A percentile compares a stretch with the other conserved stretches of the same genome.
phyloP scores from a whole-genome alignment of 1,140 invertebrate species.

The Phenacoccus solenopsis region DNA sequence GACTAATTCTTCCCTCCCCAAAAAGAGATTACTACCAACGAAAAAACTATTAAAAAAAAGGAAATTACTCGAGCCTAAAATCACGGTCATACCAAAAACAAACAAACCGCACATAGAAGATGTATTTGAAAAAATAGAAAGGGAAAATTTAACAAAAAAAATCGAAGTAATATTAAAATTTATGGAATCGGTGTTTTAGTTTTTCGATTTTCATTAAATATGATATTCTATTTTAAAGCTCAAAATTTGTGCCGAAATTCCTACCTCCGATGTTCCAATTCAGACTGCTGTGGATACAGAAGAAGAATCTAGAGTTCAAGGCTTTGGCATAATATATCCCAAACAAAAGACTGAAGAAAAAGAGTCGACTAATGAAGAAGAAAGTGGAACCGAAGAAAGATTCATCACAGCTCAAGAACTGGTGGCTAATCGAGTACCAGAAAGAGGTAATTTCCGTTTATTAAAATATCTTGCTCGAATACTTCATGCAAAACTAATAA shows the following conservation, averaged over 20 bases:
- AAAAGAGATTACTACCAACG: too few species aligned
- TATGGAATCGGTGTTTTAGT: too few species aligned
- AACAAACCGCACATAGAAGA: constrained; percentile 6
- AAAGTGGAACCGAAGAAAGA: constrained; percentile 25
- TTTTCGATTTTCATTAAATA: too few species aligned
- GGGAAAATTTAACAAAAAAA: constrained; percentile 41
- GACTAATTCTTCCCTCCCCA: too few species aligned
- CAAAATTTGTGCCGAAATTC: background rate
- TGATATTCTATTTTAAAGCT: too few species aligned
- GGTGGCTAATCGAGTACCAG: constrained; percentile 50
- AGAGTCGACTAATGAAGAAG: constrained; percentile 28
- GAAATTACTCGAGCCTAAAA: background rate
- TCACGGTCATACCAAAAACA: background rate
- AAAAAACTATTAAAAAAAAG: background rate
- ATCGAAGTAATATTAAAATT: constrained; percentile 53
- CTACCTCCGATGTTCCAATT: background rate
- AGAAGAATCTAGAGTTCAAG: constrained; percentile 24
- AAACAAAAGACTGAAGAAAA: constrained; percentile 29
- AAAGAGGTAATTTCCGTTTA: constrained; percentile 29
- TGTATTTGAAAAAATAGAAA: constrained; percentile 32
- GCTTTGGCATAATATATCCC: constrained; percentile 39
- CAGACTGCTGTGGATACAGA: too few species aligned
- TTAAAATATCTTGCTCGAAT: too few species aligned
- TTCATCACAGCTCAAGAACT: constrained; percentile 54
- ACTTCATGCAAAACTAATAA: too few species aligned